These are phyloP conservation scores for Sinocyclocheilus grahami DNA, from an alignment of 2,113 vertebrate genomes.

Conservation along the genomic window DNA sequence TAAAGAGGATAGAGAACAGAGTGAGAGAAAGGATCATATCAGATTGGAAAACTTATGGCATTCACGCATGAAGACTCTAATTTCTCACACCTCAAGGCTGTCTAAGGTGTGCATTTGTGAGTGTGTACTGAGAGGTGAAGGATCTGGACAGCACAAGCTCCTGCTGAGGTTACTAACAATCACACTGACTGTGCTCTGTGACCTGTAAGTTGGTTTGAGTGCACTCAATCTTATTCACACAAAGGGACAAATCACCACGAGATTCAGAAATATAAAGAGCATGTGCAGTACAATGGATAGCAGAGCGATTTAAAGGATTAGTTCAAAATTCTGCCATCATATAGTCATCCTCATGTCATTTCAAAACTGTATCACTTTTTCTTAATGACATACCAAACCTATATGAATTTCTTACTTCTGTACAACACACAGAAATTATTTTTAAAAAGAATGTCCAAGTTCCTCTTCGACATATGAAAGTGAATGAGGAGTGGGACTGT, in stretches of 20 bases:
- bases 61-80: conserved; percentile 71
- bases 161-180: conserved; percentile 37
- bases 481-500: not conserved
- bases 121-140: not conserved
- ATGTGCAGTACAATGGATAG: not conserved
- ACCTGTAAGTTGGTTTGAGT: conserved; percentile 23
- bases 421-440: not conserved
- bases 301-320: not conserved
- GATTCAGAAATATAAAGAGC: not conserved
- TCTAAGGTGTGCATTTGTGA: conserved; percentile 53
- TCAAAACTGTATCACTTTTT: too few species aligned
- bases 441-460: not conserved
- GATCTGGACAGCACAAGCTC: conserved; percentile 16
- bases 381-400: too few species aligned
- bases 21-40: conserved; percentile 29
- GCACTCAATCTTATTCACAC: not conserved
- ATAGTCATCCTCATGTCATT: not conserved
- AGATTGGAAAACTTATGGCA: conserved; percentile 12
- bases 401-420: not conserved
- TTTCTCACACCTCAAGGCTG: conserved; percentile 62
- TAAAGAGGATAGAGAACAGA: conserved; percentile 19
- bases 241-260: not conserved
- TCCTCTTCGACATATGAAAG: not conserved
- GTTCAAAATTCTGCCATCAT: not conserved
- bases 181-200: conserved; percentile 43